A percentile compares a stretch with the other conserved stretches of the same genome.
These are phyloP conservation scores for Euclidia mi DNA, from an alignment of 2,888 invertebrate genomes.

Conservation along the genomic window DNA sequence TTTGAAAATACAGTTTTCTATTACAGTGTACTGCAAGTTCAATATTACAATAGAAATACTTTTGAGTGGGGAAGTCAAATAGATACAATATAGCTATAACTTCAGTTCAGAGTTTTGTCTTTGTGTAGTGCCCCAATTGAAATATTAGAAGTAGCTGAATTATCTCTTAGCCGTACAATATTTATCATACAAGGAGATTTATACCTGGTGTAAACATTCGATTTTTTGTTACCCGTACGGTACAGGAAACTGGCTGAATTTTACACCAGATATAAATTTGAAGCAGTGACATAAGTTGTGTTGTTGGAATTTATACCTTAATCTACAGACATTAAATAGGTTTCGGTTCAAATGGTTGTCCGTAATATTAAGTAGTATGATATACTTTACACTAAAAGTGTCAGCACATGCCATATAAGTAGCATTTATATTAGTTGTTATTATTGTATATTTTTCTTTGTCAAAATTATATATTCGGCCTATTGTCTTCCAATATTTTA, in stretches of 20 bases:
- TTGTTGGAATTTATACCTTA: slow-evolving; percentile 14
- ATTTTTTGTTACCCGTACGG: no score
- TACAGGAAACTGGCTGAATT: neutral
- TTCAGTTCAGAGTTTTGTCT: no score
- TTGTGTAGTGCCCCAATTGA: no score
- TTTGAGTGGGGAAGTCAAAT: no score
- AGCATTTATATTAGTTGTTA: slow-evolving; percentile 67
- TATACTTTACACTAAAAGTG: slow-evolving; percentile 43
- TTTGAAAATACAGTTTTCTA: no score
- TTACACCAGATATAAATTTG: slow-evolving; percentile 10
- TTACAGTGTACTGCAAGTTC: no score
- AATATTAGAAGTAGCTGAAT: no score
- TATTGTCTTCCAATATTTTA: slow-evolving; percentile 73
- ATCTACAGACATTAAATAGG: neutral
- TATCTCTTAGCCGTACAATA: no score
- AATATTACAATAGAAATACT: no score
- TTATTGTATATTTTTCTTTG: slow-evolving; percentile 43
- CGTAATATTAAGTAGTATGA: slow-evolving; percentile 33
- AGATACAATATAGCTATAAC: no score
- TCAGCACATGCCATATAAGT: slow-evolving; percentile 68
- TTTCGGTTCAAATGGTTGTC: neutral
- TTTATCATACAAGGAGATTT: no score
- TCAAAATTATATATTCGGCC: slow-evolving; percentile 55
- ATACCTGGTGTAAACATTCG: slow-evolving; percentile 11
- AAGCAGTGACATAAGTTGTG: neutral